Evolutionary conservation across 2,113 vertebrate genomes (phyloP).

Genomic region (Poicephalus meyeri): DNA sequence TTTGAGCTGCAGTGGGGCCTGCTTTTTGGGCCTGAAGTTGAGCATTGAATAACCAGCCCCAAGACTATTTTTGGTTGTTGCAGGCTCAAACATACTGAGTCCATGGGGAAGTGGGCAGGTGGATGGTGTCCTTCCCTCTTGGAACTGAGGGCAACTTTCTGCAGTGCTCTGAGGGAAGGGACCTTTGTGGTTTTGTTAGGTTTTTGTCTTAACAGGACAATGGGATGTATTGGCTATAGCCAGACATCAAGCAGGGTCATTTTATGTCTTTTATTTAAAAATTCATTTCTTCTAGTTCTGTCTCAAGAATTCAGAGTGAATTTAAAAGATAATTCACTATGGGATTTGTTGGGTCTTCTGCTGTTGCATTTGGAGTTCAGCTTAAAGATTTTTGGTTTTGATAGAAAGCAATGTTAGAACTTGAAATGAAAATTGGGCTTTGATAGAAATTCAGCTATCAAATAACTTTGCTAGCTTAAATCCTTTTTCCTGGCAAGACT

Average conservation of each 20-base stretch:
- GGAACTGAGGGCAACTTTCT: not conserved
- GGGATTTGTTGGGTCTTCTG: not conserved
- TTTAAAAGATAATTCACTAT: not conserved
- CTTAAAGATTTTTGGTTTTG: not conserved
- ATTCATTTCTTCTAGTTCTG: not conserved
- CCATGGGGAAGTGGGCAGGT: not conserved
- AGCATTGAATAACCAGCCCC: not conserved
- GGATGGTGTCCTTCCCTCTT: not conserved
- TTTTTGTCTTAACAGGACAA: not conserved
- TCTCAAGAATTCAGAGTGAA: not conserved
- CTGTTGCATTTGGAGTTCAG: not conserved
- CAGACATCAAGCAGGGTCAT: no score
- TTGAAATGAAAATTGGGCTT: not conserved
- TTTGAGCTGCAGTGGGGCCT: not conserved
- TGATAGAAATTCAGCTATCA: not conserved
- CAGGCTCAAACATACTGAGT: not conserved
- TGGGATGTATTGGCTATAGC: not conserved
- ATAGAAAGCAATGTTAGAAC: not conserved
- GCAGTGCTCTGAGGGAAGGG: not conserved
- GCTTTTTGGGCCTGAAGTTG: not conserved
- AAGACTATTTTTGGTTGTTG: not conserved
- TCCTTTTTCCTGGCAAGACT: not conserved
- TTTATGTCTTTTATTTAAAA: not conserved
- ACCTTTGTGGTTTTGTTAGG: not conserved
- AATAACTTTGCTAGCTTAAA: not conserved